Evolutionary conservation across 2,113 vertebrate genomes (phyloP), one percentile per base, ranked within the genome.

Genomic region (Mustela lutreola): DNA sequence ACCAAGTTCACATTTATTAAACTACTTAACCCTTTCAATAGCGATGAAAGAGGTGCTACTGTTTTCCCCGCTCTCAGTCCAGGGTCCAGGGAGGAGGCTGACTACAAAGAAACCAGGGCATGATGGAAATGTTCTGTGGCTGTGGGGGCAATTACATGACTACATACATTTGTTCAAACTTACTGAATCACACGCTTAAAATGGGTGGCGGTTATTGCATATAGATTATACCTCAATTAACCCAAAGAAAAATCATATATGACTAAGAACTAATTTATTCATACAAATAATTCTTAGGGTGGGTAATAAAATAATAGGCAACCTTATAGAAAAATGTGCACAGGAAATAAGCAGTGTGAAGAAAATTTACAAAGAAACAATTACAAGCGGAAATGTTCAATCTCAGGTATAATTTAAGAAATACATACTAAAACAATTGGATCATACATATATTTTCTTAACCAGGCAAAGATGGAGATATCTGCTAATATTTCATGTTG

Each of bases 241-340:
- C 67, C 42, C 53, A 83, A 82, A 18, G 11, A 86, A 81, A 92
- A 71, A 45, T 39, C 24, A 78, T n/a, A 33, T 33, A 63, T 65
- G 48, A 79, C 22, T 82, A 76, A 78, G 39, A 22, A 81, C n/a
- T 48, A 75, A 91, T 53, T 85, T 80, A 83, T 21, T 89, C 63
- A 36, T 26, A 92, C 9, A 96, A 80, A 88, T 75, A 93, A 80
- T 62, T 97, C 18, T 91, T 88, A 39, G 70, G 83, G 53, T n/a
- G 88, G 39, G 33, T 26, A 96, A 56, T 65, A 96, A 93, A 71
- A 91, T 48, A 87, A 93, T 9, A 67, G 83, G 82, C 6, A 83
- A 80, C 28, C 19, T 67, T 62, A 67, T 22, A 79, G 36, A 93
- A 94, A 95, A 91, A 80, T n/a, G 4, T 89, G 3, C 50, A 22